Evolutionary conservation across 2,797 vertebrate genomes (phyloP), one percentile per base, ranked within the genome.

Genomic region (Bovichtus variegatus): DNA sequence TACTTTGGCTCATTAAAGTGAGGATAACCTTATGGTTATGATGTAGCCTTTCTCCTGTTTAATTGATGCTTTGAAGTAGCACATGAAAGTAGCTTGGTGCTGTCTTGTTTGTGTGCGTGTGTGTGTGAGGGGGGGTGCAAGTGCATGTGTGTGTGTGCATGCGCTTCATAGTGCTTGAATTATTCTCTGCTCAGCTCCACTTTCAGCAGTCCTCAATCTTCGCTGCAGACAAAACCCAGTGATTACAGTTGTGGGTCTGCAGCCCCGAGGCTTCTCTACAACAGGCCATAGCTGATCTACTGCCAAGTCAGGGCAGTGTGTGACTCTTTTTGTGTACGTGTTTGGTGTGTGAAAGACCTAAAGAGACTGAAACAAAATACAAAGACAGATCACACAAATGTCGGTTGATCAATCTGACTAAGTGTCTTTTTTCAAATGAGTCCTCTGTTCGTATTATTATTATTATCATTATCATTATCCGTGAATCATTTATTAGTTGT

Each of bases 51-150:
- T 89, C 84, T 84, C 38, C 77, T 87, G 74, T 87, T 93, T 88
- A 93, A 92, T 92, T 88, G 84, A 91, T 76, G 85, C 86, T 94
- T 94, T 94, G 92, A 94, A 91, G 92, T 90, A 80, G 72, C 76
- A 90, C 89, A 90, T 93, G 88, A 91, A 93, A 91, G 89, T 79
- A 79, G 49, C 77, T 55, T 19, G 55, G 19, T 38, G 50, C 51
- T 71, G 71, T 61, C 38, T 57, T 62, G 36, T 62, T 68, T 57
- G 70, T 59, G 61, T 53, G 43, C 81, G 58, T 55, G 58, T 27
- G 47, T 38, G 69, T 58, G 61, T 40, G 27, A 21, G 65, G 78
- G 65, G 84, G 60, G 80, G 54, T 64, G 73, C 78, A 67, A 79
- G 67, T 82, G 62, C 77, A 49, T 64, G 72, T 76, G 70, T 27